Percentiles rank a stretch among this genome's conserved stretches.
These are phyloP conservation scores for Pachyrhynchus sulphureomaculatus DNA, from an alignment of 1,140 invertebrate genomes.

Conservation along the genomic window DNA sequence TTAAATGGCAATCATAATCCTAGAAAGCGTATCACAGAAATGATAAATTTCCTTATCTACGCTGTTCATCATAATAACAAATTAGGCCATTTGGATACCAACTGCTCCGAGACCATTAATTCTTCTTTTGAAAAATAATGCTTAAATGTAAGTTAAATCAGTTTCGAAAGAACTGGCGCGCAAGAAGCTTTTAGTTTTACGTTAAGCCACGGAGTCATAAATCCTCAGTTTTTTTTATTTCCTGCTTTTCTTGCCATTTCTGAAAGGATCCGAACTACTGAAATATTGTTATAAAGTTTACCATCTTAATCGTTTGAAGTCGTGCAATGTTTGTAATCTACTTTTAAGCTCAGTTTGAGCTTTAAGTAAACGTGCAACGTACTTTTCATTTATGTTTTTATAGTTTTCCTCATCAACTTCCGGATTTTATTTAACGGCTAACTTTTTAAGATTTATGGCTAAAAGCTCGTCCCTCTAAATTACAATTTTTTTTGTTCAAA, in stretches of 20 bases:
- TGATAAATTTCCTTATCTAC: background rate
- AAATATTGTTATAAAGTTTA: conserved; percentile 15
- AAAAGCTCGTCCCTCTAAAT: too few relatives aligned
- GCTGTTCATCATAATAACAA: conserved; percentile 4
- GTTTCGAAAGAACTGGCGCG: conserved; percentile 14
- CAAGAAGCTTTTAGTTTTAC: conserved; percentile 12
- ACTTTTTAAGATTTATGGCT: too few relatives aligned
- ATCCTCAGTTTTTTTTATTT: conserved; percentile 1
- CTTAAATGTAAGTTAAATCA: conserved; percentile 18
- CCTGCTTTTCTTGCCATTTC: conserved; percentile 5
- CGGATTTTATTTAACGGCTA: too few relatives aligned
- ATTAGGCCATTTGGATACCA: conserved; percentile 8
- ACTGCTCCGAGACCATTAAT: background rate
- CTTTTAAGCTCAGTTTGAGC: background rate
- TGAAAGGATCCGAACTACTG: conserved; percentile 2
- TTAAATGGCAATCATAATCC: too few relatives aligned
- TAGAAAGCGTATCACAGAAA: too few relatives aligned
- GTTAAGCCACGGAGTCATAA: conserved; percentile 9
- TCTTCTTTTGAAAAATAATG: conserved; percentile 5
- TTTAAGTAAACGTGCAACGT: conserved; percentile 6
- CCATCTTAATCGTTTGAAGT: conserved; percentile 8
- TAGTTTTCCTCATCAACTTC: too few relatives aligned
- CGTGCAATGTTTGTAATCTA: conserved; percentile 9
- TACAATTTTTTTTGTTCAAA: too few relatives aligned
- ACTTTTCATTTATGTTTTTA: conserved; percentile 1